Base-by-base conservation (phyloP, 2,797 vertebrate genomes). In the Helarctos malayanus region DNA sequence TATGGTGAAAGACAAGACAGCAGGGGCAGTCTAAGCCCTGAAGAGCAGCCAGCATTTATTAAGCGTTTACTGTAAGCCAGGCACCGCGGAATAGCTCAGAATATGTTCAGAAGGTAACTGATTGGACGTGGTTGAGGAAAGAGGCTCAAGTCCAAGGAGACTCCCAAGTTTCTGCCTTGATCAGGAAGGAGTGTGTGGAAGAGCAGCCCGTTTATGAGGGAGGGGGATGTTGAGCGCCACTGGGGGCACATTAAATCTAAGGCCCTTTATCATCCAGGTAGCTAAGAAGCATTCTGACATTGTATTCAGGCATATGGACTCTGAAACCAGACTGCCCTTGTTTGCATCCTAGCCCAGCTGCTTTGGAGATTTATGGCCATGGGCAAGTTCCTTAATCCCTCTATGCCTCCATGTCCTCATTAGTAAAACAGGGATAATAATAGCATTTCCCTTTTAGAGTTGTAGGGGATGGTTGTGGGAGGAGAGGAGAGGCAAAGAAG, bases 371-470 rank as follows among this genome's bases (percentile, higher is more conserved):
- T 73, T 76, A 73, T 80, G 78, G 81, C 54, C 32, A 27, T 35
- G 54, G 54, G 12, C 73, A 56, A 73, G 13, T 85, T 71, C 76
- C 21, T 76, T 83, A 94, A 75, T 71, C 10, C 10, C 14, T 80
- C 57, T 83, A 35, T 83, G 27, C 57, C 52, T 92, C 38, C 5
- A n/a, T 59, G 79, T 80, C 25, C 63, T 94, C 78, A 84, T 76
- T 87, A 73, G 89, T 82, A 84, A 92, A 87, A 68, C 79, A 35
- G 47, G 13, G 6, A 54, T 82, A 79, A 21, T 89, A 56, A 82
- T n/a, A 93, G 47, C 35, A 68, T 92, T 87, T 86, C 76, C 14
- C 45, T 59, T 91, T n/a, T 49, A 65, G 69, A 89, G 41, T 71
- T 83, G 47, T 14, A 38, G 61, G 86, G 54, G n/a, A 68, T 68